Conservation (phyloP, 2,797 vertebrate species). For the Onychomys leucogaster region DNA sequence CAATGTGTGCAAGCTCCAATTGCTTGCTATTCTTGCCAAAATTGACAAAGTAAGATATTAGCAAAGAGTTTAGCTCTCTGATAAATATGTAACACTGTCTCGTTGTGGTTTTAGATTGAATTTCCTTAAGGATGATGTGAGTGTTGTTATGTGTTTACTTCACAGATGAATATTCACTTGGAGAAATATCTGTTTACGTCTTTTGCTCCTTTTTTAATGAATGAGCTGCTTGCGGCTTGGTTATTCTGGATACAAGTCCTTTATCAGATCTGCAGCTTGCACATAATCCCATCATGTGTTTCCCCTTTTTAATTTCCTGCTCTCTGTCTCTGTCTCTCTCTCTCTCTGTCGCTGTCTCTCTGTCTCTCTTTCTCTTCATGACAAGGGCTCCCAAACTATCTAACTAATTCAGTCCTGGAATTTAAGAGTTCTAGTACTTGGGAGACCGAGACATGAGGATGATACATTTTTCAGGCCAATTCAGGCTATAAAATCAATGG, state of each 20-base stretch:
- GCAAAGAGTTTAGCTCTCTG: not conserved
- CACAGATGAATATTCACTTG: not conserved
- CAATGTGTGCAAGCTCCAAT: not conserved
- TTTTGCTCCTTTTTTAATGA: not conserved
- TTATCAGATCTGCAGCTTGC: not conserved
- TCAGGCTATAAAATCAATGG: not conserved
- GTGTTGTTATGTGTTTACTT: slow-evolving; percentile 3
- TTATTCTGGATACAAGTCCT: not conserved
- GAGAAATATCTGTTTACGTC: not conserved
- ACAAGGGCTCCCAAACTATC: not conserved
- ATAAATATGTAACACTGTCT: not conserved
- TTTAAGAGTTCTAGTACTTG: not conserved
- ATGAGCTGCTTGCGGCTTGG: not conserved
- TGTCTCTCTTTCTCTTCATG: not conserved
- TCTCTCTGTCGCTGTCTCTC: not conserved
- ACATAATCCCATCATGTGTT: not conserved
- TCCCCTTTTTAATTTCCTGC: not conserved
- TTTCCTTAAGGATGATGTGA: not conserved
- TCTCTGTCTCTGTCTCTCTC: not conserved
- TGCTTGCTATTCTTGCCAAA: not conserved
- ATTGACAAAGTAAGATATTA: not conserved
- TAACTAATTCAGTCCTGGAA: not conserved
- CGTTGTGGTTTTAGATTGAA: not conserved
- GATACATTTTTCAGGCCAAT: not conserved
- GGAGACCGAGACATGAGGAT: not conserved